These are phyloP conservation scores for Agapostemon virescens DNA, from an alignment of 2,888 invertebrate species.

Conservation along the genomic window DNA sequence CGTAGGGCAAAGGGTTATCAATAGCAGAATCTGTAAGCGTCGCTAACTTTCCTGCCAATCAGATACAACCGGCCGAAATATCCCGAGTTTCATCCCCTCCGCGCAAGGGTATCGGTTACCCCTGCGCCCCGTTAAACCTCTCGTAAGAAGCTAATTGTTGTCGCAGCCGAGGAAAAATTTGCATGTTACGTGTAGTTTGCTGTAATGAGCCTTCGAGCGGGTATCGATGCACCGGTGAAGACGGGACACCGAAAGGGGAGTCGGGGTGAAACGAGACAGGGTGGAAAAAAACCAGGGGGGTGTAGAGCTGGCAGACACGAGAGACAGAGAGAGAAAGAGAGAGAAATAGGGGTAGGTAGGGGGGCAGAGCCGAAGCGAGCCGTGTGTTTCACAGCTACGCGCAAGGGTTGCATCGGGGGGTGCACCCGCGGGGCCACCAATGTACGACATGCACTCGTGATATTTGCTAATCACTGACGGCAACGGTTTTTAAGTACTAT, in stretches of 20 bases:
- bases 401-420: slow-evolving; percentile 54
- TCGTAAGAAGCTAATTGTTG: slow-evolving; percentile 6
- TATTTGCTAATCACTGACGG: slow-evolving; percentile 75
- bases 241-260: slow-evolving; percentile 9
- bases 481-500: slow-evolving; percentile 71
- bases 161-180: slow-evolving; percentile 11
- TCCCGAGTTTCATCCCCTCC: background rate
- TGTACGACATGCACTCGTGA: slow-evolving; percentile 66
- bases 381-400: slow-evolving; percentile 42
- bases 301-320: background rate
- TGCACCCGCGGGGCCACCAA: slow-evolving; percentile 26
- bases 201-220: slow-evolving; percentile 60
- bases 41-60: background rate
- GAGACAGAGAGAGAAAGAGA: background rate
- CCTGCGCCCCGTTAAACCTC: background rate
- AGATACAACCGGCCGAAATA: background rate
- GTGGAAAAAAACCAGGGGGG: background rate
- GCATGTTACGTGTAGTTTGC: slow-evolving; percentile 52
- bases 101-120: background rate
- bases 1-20: background rate
- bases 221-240: slow-evolving; percentile 44
- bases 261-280: slow-evolving; percentile 3
- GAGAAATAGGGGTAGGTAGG: background rate
- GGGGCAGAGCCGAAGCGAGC: slow-evolving; percentile 30
- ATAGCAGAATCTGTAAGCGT: background rate